Conservation (phyloP, 2,888 invertebrate species). For the Yponomeuta plumbellus region DNA sequence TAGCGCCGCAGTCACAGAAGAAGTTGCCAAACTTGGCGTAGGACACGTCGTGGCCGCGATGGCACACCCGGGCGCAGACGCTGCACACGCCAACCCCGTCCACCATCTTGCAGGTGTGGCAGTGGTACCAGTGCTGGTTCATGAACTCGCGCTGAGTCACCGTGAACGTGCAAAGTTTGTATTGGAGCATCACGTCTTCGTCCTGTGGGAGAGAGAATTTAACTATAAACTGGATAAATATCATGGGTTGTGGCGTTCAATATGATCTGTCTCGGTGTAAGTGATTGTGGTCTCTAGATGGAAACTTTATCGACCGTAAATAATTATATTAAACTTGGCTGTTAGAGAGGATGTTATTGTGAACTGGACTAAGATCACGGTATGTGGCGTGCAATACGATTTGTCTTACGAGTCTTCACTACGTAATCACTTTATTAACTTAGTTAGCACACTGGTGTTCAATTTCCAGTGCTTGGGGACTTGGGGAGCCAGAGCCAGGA, state of each 20-base stretch:
- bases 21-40: constrained; percentile 99
- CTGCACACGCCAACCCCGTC: constrained; percentile 99
- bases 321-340: too few species aligned
- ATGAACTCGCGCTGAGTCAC: constrained; percentile 98
- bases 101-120: constrained; percentile 98
- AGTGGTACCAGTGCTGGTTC: constrained; percentile 99
- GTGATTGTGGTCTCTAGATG: too few species aligned
- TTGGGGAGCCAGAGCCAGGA: too few species aligned
- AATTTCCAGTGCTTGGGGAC: too few species aligned
- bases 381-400: too few species aligned
- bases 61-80: constrained; percentile 97
- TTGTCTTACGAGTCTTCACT: too few species aligned
- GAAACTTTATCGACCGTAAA: too few species aligned
- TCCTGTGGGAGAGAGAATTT: constrained; percentile 66
- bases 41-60: constrained; percentile 95
- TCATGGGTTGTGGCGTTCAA: neutral
- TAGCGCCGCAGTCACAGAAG: constrained; percentile 99
- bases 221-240: neutral
- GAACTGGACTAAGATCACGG: too few species aligned
- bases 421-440: too few species aligned
- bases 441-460: too few species aligned
- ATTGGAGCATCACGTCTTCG: constrained; percentile 89
- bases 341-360: too few species aligned
- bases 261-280: neutral
- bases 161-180: constrained; percentile 96